Conservation (phyloP, 2,113 vertebrate species). For the Eurystomus gularis region DNA sequence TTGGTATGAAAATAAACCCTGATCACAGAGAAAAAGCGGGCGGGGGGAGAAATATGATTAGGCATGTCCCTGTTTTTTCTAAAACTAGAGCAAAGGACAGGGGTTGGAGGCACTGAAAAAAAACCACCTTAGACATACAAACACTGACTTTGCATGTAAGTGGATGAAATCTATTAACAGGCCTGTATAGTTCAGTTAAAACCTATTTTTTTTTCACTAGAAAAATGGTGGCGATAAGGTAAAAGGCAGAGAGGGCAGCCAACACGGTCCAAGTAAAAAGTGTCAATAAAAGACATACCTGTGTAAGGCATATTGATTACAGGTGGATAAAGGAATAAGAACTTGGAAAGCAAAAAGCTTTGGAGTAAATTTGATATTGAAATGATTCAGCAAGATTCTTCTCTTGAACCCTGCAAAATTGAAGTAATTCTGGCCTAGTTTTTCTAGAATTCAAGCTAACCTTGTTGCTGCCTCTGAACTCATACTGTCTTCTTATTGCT, state of each 20-base stretch:
- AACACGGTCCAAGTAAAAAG: not conserved
- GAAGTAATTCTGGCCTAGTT: not conserved
- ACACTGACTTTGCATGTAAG: not conserved
- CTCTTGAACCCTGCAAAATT: not conserved
- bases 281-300: not conserved
- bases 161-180: not conserved
- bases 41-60: not conserved
- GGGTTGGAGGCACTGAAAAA: not conserved
- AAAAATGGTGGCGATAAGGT: not conserved
- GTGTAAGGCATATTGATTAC: not conserved
- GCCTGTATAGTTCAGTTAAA: not conserved
- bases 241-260: not conserved
- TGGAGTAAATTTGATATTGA: not conserved
- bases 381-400: not conserved
- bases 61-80: not conserved
- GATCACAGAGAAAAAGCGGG: not conserved
- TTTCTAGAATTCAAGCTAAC: not conserved
- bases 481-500: not conserved
- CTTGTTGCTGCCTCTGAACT: not conserved
- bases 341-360: not conserved
- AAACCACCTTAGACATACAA: not conserved
- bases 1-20: constrained; percentile 94
- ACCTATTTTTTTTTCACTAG: not conserved
- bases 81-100: not conserved
- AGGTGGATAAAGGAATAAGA: not conserved